Evolutionary conservation across 2,113 vertebrate species (phyloP).

Genomic region (Trochalopteron elliotii): DNA sequence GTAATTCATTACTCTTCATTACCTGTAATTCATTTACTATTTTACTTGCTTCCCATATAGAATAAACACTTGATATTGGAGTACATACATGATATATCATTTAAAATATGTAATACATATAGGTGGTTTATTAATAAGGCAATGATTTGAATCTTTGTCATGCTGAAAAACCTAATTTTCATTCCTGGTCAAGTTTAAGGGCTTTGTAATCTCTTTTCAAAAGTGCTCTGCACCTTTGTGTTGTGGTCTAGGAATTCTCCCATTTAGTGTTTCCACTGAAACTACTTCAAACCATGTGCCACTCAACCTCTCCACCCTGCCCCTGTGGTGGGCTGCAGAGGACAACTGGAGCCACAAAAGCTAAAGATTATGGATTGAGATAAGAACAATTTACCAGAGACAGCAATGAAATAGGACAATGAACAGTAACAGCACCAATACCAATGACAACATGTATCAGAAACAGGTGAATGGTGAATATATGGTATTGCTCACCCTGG

Average conservation of each 20-base stretch:
- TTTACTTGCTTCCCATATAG: not conserved
- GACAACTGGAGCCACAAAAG: not conserved
- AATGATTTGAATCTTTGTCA: not conserved
- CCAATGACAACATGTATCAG: fast-evolving
- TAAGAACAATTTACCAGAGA: not conserved
- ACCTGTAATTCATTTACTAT: not conserved
- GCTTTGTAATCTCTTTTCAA: not conserved
- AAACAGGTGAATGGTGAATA: not conserved
- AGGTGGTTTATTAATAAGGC: not conserved
- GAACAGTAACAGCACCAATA: not conserved
- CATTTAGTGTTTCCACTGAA: not conserved
- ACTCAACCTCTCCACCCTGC: not conserved
- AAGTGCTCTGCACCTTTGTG: not conserved
- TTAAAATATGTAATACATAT: not conserved
- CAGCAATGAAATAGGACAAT: not conserved
- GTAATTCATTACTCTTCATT: not conserved
- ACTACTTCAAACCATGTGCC: not conserved
- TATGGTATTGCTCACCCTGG: not conserved
- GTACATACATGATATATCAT: not conserved
- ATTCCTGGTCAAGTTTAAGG: not conserved
- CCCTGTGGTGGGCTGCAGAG: not conserved
- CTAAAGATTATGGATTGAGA: not conserved
- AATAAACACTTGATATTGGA: not conserved
- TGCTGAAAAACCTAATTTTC: not conserved
- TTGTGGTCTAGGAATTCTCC: not conserved